Evolutionary conservation across 2,888 invertebrate species (phyloP), one percentile per base, ranked within the genome.

Genomic region (Andrena marginata): DNA sequence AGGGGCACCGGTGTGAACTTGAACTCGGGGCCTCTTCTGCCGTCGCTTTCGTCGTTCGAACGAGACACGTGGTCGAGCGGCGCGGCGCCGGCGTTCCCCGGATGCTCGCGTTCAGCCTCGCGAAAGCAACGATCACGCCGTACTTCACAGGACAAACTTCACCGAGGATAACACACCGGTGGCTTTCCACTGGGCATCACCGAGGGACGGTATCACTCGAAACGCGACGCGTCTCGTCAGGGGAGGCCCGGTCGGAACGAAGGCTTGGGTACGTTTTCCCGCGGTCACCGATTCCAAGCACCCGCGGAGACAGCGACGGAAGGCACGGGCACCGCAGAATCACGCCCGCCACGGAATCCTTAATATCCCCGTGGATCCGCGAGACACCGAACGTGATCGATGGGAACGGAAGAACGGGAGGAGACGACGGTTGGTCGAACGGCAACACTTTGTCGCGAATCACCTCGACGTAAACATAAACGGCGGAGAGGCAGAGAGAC

Each of bases 31-130:
- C 56, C 29, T 62, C 71, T 35, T 65, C 31, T 35, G 48, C 59
- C 49, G 33, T 33, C 65, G 62, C 56, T 31, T 49, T 64, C 16
- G 72, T 31, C 70, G 69, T 13, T 60, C 60, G 70, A 62, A 49
- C 42, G 51, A 13, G 0, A 63, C 76, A 77, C 76, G 76, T 77
- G 72, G 76, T 56, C 60, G 49, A n/a, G n/a, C 35, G 51, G 23
- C 48, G 10, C 5, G 31, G 7, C 5, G 13, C n/a, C 20, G 29
- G 20, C 13, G 31, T 20, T 20, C 20, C 33, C 72, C 35, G 35
- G 23, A n/a, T n/a, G n/a, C n/a, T n/a, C 23, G 0, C 23, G 23
- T 16, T 42, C 5, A 42, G n/a, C 48, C 26, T 29, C 49, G 8
- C 49, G 29, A 16, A 10, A 48, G 35, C 23, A 16, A n/a, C 56